Conservation (phyloP, 2,113 vertebrate genomes). For the Megaleporinus macrocephalus region DNA sequence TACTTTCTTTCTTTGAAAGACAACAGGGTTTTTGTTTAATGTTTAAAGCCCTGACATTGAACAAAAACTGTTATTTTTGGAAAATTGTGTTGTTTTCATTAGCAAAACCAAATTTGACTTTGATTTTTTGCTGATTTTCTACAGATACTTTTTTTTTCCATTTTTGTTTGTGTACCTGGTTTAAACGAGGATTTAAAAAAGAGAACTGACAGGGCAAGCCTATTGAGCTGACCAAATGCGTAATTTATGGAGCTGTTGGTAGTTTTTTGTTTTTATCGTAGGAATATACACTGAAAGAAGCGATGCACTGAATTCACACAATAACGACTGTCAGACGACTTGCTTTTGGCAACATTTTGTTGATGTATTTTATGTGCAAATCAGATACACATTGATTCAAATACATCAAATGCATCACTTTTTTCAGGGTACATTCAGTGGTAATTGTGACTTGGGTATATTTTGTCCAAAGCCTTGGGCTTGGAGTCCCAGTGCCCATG, state of each 20-base stretch:
- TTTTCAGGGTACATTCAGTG: conserved; percentile 14
- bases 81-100: background rate
- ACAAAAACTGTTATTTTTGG: background rate
- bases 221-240: conserved; percentile 20
- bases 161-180: conserved; percentile 38
- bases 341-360: background rate
- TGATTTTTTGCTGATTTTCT: conserved; percentile 44
- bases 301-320: background rate
- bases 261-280: background rate
- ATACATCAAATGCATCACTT: background rate
- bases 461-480: conserved; percentile 45
- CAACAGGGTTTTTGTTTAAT: conserved; percentile 51
- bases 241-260: conserved; percentile 31
- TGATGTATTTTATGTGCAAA: background rate
- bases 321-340: no score
- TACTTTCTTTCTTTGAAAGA: conserved; percentile 18
- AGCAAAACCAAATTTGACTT: conserved; percentile 40
- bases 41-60: conserved; percentile 29
- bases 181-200: background rate
- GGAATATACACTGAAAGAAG: background rate
- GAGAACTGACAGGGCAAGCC: background rate
- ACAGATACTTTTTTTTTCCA: conserved; percentile 20
- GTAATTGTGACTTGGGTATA: conserved; percentile 24
- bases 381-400: background rate
- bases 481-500: conserved; percentile 27